A percentile compares a stretch with the other conserved stretches of the same genome.
phyloP scores from a whole-genome alignment of 1,140 invertebrate genomes.

The Metaphire vulgaris region DNA sequence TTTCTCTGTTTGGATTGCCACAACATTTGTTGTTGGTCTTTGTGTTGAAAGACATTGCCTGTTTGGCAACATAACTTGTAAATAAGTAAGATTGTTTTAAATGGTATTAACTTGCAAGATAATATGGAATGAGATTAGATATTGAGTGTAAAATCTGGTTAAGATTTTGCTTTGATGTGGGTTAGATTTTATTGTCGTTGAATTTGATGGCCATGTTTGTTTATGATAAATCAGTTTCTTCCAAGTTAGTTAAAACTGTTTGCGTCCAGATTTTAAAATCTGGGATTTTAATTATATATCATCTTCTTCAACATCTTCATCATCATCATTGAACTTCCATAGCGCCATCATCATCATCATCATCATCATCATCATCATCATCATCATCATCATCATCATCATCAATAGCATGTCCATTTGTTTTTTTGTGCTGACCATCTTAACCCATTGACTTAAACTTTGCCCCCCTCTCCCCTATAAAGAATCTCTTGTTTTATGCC shows the following conservation, averaged over 20 bases:
- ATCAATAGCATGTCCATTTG: background rate
- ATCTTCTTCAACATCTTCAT: no score
- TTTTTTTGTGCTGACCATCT: background rate
- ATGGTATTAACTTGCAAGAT: background rate
- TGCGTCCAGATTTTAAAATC: no score
- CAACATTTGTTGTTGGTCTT: background rate
- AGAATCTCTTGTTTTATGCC: no score
- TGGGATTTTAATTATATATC: no score
- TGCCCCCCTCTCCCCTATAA: no score
- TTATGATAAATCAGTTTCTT: background rate
- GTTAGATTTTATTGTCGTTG: background rate
- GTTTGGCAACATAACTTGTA: background rate
- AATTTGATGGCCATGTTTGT: background rate
- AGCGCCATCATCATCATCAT: constrained; percentile 13
- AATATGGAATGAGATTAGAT: no score
- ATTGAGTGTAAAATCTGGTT: no score
- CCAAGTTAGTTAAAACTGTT: background rate
- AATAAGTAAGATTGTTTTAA: background rate
- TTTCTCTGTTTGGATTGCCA: background rate
- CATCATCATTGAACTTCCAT: background rate
- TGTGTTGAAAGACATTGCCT: background rate
- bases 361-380: constrained; percentile 12
- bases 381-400: constrained; percentile 13
- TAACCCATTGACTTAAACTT: no score
- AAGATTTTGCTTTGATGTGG: background rate